Conservation (phyloP, 2,888 invertebrate genomes). For the Therioaphis trifolii region DNA sequence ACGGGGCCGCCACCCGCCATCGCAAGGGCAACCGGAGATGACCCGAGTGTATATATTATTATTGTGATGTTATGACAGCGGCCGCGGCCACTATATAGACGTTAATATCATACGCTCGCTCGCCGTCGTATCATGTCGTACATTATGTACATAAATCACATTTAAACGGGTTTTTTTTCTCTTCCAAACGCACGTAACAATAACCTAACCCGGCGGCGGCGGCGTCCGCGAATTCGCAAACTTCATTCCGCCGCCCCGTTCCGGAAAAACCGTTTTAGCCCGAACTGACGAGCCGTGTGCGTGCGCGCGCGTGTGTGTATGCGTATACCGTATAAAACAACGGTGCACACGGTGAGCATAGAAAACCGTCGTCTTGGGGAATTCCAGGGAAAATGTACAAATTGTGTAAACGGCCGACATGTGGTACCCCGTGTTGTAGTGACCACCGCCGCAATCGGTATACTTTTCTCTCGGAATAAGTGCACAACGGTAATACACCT, state of each 20-base stretch:
- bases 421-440: no score
- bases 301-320: no score
- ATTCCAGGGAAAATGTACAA: no score
- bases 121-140: not conserved
- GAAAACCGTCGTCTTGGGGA: no score
- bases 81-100: not conserved
- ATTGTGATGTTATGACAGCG: slow-evolving; percentile 40
- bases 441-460: no score
- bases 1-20: slow-evolving; percentile 19
- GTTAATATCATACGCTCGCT: not conserved
- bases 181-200: not conserved
- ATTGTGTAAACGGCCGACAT: no score
- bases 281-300: no score
- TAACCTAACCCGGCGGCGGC: not conserved
- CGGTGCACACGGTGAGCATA: no score
- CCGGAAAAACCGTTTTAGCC: no score
- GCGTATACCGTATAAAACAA: no score
- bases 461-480: not conserved
- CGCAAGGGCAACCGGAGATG: slow-evolving; percentile 23
- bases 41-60: slow-evolving; percentile 22
- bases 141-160: not conserved
- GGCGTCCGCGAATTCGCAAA: not conserved
- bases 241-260: no score
- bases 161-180: not conserved
- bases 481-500: no score